phyloP scores from a whole-genome alignment of 2,113 vertebrate genomes.

The Callorhinus ursinus region DNA sequence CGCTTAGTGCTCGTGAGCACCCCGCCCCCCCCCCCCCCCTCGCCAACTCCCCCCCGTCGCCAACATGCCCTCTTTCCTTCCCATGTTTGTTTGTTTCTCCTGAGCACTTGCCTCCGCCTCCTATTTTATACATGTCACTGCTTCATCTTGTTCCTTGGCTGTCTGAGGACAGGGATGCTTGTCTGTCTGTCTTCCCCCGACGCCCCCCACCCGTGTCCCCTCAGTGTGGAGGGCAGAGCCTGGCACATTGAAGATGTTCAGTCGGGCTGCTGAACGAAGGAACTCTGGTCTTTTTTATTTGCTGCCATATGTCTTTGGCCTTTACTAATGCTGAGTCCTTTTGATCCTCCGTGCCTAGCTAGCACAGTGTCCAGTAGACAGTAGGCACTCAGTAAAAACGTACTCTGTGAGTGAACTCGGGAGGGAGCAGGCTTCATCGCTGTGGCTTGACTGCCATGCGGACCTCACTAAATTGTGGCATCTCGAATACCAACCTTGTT shows the following conservation, averaged over 20 bases:
- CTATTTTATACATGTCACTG: neutral
- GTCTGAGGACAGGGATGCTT: neutral
- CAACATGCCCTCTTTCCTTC: neutral
- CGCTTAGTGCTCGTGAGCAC: neutral
- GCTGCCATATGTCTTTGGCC: neutral
- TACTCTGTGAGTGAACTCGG: neutral
- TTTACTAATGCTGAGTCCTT: neutral
- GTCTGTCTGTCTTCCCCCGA: neutral
- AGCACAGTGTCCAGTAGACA: neutral
- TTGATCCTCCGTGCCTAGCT: neutral
- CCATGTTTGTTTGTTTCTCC: neutral
- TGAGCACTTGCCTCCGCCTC: neutral
- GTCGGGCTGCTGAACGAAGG: neutral
- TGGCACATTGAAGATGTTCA: neutral
- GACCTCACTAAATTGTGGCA: neutral
- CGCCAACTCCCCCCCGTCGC: neutral
- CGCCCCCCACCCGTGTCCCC: neutral
- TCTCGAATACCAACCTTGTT: neutral
- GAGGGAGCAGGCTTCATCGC: neutral
- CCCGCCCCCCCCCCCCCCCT: neutral
- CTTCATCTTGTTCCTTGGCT: neutral
- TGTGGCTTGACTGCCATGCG: neutral
- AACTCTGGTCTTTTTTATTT: neutral
- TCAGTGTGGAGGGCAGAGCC: neutral
- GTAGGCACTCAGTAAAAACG: neutral